Evolutionary conservation across 2,113 vertebrate species (phyloP).

Genomic region (Alligator sinensis): DNA sequence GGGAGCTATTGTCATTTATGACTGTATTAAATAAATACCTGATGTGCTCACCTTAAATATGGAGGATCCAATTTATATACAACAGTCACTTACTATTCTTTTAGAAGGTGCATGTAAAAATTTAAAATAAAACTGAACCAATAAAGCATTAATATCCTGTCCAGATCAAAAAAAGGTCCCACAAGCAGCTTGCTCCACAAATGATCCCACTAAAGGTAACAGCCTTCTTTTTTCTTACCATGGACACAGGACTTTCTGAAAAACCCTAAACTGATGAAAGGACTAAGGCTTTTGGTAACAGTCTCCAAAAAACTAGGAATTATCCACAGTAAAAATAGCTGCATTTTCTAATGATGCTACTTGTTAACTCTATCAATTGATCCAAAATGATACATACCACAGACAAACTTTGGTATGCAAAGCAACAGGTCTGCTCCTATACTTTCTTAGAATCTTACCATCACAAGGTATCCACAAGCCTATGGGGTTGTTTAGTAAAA

Average conservation of each 20-base stretch:
- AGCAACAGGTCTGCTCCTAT: background rate
- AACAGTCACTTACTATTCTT: background rate
- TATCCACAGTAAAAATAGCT: background rate
- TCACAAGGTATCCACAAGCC: background rate
- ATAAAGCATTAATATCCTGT: background rate
- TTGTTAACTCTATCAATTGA: background rate
- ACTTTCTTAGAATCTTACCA: rapidly evolving
- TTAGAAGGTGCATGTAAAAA: constrained; percentile 15
- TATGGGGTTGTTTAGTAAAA: background rate
- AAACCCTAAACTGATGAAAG: background rate
- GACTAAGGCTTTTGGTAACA: rapidly evolving
- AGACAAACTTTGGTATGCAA: background rate
- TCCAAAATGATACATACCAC: background rate
- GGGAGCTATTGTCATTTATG: constrained; percentile 1
- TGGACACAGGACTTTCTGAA: background rate
- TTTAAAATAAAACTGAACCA: background rate
- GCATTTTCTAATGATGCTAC: background rate
- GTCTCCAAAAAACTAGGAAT: rapidly evolving
- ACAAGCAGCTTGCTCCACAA: background rate
- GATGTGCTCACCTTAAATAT: background rate
- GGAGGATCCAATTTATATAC: background rate
- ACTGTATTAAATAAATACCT: constrained; percentile 5
- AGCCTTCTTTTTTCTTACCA: background rate
- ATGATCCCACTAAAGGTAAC: background rate
- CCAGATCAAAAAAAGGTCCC: background rate